phyloP scores from a whole-genome alignment of 2,888 invertebrate species.

The Chrysomela aeneicollis region DNA sequence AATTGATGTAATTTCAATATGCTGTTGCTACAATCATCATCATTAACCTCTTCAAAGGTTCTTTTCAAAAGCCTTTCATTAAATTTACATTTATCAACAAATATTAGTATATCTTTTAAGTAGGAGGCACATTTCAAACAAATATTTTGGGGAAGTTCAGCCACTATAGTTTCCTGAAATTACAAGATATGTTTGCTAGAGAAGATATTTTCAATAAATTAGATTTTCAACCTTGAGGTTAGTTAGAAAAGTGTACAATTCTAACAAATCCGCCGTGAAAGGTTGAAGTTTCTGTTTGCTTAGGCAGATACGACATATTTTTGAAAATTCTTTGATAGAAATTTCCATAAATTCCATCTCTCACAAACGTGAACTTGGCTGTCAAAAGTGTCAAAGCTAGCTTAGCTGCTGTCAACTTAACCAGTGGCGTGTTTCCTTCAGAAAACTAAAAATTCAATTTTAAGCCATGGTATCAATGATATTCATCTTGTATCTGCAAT shows the following conservation, averaged over 20 bases:
- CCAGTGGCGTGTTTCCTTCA: no score
- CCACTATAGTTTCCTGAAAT: neutral
- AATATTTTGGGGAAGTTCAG: conserved; percentile 30
- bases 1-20: conserved; percentile 5
- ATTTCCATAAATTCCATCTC: conserved; percentile 19
- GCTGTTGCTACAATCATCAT: neutral
- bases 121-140: conserved; percentile 30
- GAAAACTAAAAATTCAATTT: no score
- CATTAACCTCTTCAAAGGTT: conserved; percentile 20
- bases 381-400: no score
- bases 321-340: conserved; percentile 26
- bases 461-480: no score
- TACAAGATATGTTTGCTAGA: no score
- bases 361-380: neutral
- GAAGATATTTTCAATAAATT: no score
- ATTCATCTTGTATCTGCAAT: no score
- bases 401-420: no score
- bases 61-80: conserved; percentile 24
- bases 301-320: conserved; percentile 38
- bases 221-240: conserved; percentile 26
- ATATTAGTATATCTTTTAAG: conserved; percentile 24
- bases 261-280: conserved; percentile 24
- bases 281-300: conserved; percentile 21
- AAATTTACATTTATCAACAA: conserved; percentile 29
- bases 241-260: conserved; percentile 24